Base-by-base conservation (phyloP, 1,140 invertebrate genomes). In the Drosophila subpulchrella region DNA sequence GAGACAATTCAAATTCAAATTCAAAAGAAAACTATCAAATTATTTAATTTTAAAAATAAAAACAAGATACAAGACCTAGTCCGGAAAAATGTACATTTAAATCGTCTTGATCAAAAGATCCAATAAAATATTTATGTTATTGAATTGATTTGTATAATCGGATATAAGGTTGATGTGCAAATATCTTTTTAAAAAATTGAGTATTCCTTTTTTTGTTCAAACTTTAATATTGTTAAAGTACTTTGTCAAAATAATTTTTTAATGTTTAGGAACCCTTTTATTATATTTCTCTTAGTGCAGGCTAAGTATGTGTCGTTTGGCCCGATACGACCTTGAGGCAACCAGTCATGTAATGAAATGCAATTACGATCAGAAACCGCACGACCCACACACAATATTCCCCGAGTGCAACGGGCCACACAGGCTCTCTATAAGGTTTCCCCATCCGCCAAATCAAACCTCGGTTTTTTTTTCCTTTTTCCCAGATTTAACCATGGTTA, bases 281-380 rank as follows among this genome's bases (percentile, higher is more conserved):
- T 3, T 12, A 5, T 0, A 7, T 41, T 62, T 50, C 39, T 46
- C 1, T 24, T 1, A 8, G 27, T 68, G 59, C 15, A 44, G 5
- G 6, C n/a, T 70, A 70, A 71, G 53, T 70, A 71, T 70, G 67
- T 71, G 51, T 38, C 57, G 62, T 72, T 81, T 72, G 75, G 46
- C 46, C 59, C 61, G 72, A 88, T 62, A 80, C 79, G 83, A 88
- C 82, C 82, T 86, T 86, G 82, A 82, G 82, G 82, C 84, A 89
- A 77, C 76, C 66, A 75, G 71, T 86, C 68, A 78, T 89, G 85
- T 89, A 89, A 89, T 89, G 84, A 88, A 89, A 89, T 89, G 84
- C 84, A 89, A 89, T 89, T 89, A 89, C 84, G 79, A 89, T 83
- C 81, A 78, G 78, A 62, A 77, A 71, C 72, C 66, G 74, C 77